Percentiles rank a stretch among this genome's conserved stretches.
Evolutionary conservation across 2,113 vertebrate genomes (phyloP).

Genomic region (Nicator chloris): DNA sequence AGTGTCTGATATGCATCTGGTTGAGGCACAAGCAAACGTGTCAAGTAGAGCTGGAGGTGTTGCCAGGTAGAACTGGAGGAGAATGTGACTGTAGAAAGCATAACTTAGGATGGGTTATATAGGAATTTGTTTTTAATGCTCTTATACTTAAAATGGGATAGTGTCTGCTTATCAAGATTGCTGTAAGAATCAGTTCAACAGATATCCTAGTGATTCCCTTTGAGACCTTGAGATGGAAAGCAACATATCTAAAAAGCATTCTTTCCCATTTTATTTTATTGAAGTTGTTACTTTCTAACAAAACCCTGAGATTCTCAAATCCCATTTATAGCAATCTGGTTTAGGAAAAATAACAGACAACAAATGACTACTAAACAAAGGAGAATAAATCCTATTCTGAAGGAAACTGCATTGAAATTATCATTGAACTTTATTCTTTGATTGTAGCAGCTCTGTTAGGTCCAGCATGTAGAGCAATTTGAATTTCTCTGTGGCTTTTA

Average conservation of each 20-base stretch:
- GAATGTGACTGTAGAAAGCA: not conserved
- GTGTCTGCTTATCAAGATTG: not conserved
- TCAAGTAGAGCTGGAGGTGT: not conserved
- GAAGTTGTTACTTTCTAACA: not conserved
- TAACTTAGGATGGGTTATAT: not conserved
- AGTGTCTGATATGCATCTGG: not conserved
- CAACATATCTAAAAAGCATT: not conserved
- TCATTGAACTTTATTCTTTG: not conserved
- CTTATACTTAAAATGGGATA: not conserved
- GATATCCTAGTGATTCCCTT: not conserved
- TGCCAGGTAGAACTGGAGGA: not conserved
- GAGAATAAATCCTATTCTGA: not conserved
- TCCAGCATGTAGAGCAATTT: not conserved
- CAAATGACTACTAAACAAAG: not conserved
- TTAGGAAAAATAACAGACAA: not conserved
- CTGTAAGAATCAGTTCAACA: not conserved
- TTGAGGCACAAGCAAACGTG: not conserved
- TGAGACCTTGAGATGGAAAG: not conserved
- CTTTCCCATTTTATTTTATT: not conserved
- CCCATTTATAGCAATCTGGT: not conserved
- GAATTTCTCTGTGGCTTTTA: constrained; percentile 10
- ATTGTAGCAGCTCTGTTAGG: not conserved
- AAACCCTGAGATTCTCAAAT: not conserved
- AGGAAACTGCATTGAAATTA: not conserved
- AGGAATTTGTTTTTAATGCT: not conserved